phyloP scores from a whole-genome alignment of 1,140 invertebrate genomes.

The Meloidogyne floridensis region DNA sequence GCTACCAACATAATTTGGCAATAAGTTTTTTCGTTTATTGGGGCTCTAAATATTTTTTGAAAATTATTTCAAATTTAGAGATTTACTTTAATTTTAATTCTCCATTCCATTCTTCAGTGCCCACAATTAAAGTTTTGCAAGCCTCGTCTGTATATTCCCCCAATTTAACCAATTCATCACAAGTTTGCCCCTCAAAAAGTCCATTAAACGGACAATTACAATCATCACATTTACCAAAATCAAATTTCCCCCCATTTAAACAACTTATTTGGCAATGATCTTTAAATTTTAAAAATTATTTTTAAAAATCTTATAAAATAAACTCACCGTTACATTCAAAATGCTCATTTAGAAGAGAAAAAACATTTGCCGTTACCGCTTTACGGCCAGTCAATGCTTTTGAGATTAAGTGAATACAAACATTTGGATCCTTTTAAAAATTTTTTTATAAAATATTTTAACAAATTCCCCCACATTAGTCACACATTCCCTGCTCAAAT shows the following conservation, averaged over 20 bases:
- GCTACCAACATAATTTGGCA: constrained; percentile 9
- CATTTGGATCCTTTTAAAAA: background rate
- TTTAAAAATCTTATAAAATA: background rate
- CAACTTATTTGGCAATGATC: background rate
- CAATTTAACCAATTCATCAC: constrained; percentile 9
- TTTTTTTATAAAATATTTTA: background rate
- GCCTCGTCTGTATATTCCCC: background rate
- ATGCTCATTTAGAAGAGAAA: constrained; percentile 1
- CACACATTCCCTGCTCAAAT: constrained; percentile 9
- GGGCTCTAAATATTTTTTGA: background rate
- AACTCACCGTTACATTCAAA: background rate
- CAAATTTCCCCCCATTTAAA: background rate
- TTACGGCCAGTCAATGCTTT: background rate
- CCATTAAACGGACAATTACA: background rate
- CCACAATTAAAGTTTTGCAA: background rate
- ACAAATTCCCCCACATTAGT: background rate
- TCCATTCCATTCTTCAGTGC: background rate
- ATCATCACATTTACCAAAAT: background rate
- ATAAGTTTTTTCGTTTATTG: background rate
- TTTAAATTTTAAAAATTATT: background rate
- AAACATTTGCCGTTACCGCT: background rate
- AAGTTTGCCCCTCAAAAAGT: constrained; percentile 3
- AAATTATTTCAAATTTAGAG: too few species aligned
- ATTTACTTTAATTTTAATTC: constrained; percentile 6
- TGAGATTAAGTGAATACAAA: background rate